Conservation (phyloP, 2,888 invertebrate genomes). For the Leptinotarsa juncta region DNA sequence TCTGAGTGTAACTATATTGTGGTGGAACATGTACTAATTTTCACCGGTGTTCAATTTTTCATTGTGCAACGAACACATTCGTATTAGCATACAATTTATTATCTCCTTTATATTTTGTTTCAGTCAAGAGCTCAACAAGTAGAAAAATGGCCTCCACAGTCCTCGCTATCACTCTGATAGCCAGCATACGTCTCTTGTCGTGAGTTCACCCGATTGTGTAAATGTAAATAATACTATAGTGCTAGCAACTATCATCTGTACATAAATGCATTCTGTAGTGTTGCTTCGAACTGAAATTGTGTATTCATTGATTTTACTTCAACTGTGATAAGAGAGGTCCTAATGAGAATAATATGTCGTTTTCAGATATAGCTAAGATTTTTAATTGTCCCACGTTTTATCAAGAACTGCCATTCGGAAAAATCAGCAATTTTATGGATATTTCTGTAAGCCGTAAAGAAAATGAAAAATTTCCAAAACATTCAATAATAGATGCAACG, state of each 20-base stretch:
- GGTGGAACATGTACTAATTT: too few relatives aligned
- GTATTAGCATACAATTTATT: too few relatives aligned
- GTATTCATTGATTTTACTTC: constrained; percentile 36
- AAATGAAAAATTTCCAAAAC: too few relatives aligned
- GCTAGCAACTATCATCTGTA: constrained; percentile 13
- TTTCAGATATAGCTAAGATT: not conserved
- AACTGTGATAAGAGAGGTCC: constrained; percentile 38
- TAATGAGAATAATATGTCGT: constrained; percentile 21
- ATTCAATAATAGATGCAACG: too few relatives aligned
- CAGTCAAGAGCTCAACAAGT: constrained; percentile 34
- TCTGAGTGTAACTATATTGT: too few relatives aligned
- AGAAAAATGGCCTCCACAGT: constrained; percentile 1
- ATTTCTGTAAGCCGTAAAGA: too few relatives aligned
- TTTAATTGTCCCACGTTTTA: too few relatives aligned
- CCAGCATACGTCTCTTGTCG: constrained; percentile 9
- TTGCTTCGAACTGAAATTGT: constrained; percentile 38
- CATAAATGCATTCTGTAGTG: constrained; percentile 31
- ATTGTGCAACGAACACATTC: not conserved
- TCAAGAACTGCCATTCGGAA: too few relatives aligned
- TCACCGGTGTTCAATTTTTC: not conserved
- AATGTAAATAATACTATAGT: constrained; percentile 13
- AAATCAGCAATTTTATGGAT: too few relatives aligned
- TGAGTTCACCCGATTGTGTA: constrained; percentile 10
- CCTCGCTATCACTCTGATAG: not conserved
- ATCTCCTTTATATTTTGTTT: constrained; percentile 22